Conservation (phyloP, 2,113 vertebrate genomes). For the Chionomys nivalis region DNA sequence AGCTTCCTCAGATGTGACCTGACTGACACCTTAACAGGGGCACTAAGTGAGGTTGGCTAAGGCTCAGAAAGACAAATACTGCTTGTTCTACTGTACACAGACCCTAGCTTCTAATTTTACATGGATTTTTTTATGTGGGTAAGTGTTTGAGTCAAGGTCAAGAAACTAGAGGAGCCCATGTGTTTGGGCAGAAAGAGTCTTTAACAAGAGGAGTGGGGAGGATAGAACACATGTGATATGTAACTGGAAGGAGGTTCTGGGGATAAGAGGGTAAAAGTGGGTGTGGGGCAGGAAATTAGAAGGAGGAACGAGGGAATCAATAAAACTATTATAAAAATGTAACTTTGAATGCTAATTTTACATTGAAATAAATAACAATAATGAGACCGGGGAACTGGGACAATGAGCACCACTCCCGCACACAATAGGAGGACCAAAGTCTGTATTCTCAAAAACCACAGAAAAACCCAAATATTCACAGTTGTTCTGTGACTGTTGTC, state of each 20-base stretch:
- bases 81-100: too few species aligned
- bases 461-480: neutral
- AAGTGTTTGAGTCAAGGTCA: neutral
- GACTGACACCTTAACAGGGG: neutral
- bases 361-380: neutral
- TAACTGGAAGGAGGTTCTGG: neutral
- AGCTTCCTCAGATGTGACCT: neutral
- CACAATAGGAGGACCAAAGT: too few species aligned
- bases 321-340: neutral
- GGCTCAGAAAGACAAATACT: neutral
- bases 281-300: too few species aligned
- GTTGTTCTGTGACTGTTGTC: neutral
- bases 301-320: neutral
- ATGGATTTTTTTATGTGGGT: neutral
- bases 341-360: neutral
- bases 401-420: neutral
- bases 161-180: neutral
- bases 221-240: neutral
- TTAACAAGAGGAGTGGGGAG: neutral
- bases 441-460: neutral
- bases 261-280: neutral
- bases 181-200: neutral
- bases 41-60: neutral
- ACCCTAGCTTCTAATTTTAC: neutral
- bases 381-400: neutral